Base-by-base conservation (phyloP, 2,113 vertebrate genomes). In the Dicerorhinus sumatrensis region DNA sequence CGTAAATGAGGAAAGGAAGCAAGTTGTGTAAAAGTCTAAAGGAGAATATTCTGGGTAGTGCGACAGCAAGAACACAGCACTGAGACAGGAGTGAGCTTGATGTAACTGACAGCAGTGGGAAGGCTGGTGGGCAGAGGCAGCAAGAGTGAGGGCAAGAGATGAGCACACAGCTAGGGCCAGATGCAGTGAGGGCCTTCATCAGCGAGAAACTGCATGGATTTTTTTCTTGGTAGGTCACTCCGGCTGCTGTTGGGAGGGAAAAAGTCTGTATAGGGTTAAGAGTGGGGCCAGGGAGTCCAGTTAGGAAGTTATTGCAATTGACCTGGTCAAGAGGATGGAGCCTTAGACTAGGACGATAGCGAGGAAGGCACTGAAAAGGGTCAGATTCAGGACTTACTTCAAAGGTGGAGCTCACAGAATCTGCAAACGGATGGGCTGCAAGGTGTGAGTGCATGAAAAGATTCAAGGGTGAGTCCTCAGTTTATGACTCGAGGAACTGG, bases 101-200 rank as follows among this genome's bases (percentile, higher is more conserved):
- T 67, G 27, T 58, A 33, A 18, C 54, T 63, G 29, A 56, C 27
- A 75, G 42, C 4, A 72, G 51, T 10, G n/a, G 63, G 42, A 11
- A 67, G 25, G 29, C 39, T 63, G 6, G 17, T 11, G 36, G 58
- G 25, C 10, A 76, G 48, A 5, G 18, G 39, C 11, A 29, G 27
- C 4, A n/a, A 6, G 21, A 85, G 29, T 21, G 25, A 33, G 17
- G n/a, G 12, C 16, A 12, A 8, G n/a, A 46, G 5, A 4, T 31
- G 42, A 60, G 42, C 0, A 9, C 11, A 17, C 1, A 36, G 48
- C 18, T 20, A 25, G 25, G 33, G 21, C 9, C 27, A 25, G 42
- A 21, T 13, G 48, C 48, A 67, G 7, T 9, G 2, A 42, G 62
- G 16, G 18, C 18, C 0, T 1, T 3, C 8, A 62, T 17, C 8